Evolutionary conservation across 2,113 vertebrate species (phyloP), one percentile per base, ranked within the genome.

Genomic region (Ciconia maguari): DNA sequence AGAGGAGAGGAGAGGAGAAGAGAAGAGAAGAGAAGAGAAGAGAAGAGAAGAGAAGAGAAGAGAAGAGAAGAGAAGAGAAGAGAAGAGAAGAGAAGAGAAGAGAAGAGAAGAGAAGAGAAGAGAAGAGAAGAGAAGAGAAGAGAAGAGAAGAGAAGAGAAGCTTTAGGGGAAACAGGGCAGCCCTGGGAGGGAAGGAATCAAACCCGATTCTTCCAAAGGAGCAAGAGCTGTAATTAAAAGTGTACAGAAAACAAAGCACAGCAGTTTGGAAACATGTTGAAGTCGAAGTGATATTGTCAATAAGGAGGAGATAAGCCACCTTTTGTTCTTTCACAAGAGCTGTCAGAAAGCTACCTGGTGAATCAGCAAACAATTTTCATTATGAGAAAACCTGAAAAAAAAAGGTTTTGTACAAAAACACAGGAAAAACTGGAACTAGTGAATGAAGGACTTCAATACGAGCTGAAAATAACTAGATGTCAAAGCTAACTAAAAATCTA

Each of bases 261-360:
- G 26, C 42, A 46, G 8, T 83, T 94, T 86, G 68, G 42, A 80
- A 95, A 58, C n/a, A 66, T 27, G n/a, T 34, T 77, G 70, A 90
- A 65, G 25, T 41, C 9, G 4, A 84, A 46, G n/a, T 61, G 61
- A 69, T 80, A 54, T 34, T 89, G 46, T 83, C 76, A 90, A 65
- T 42, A 74, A 70, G 52, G 30, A 93, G 36, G 61, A 83, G 85
- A 83, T 65, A 94, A 95, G 54, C 11, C 46, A 51, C 30, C 27
- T 66, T 93, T 88, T 91, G n/a, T 85, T 91, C 83, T 83, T 94
- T 85, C 61, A 92, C 44, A 69, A 52, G 27, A 61, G 55, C 78
- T 89, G 30, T 61, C 75, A 54, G 51, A 82, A 91, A 70, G 32
- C 52, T 92, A 78, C 26, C 69, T 46, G 44, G 44, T 68, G 54